Evolutionary conservation across 1,140 invertebrate species (phyloP), one percentile per base, ranked within the genome.

Genomic region (Magallana gigas): DNA sequence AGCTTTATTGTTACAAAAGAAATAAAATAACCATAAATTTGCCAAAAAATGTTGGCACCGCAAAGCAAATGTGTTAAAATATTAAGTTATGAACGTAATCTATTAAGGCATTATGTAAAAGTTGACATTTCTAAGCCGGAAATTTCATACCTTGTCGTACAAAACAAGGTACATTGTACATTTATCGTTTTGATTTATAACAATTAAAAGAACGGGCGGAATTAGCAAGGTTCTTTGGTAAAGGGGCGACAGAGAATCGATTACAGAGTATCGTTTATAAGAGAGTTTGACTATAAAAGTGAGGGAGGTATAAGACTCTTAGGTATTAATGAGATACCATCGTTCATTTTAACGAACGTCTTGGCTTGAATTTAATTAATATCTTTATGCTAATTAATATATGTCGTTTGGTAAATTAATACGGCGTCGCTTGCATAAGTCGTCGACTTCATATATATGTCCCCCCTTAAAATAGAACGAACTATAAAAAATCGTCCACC

Each of bases 341-440:
- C 68, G 68, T 29, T 71, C 23, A 71, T 71, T 71, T 48, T 71
- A 23, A 23, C n/a, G 68, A 71, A 71, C 68, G 18, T 71, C 23
- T 18, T 23, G 18, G 8, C 18, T 71, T 71, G 68, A 71, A 71
- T 71, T 29, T 71, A 71, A 71, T 71, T 71, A 71, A 71, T 71
- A 71, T 29, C 68, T 71, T 71, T 71, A 71, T 71, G 18, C 68
- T 71, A 71, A 71, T 71, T 71, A 71, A 71, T 23, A 29, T 71
- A 23, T 71, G 68, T 71, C 68, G 18, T 71, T 71, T 18, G 23
- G 68, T 71, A 71, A 71, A 71, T 71, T 71, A 71, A 71, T 71
- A 71, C 68, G 36, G 11, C 68, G 68, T 71, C 68, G 68, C 68
- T 71, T 71, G 68, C 68, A 71, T 71, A 71, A 71, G 18, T 71